phyloP scores from a whole-genome alignment of 2,888 invertebrate genomes.

The Margaritifera margaritifera region DNA sequence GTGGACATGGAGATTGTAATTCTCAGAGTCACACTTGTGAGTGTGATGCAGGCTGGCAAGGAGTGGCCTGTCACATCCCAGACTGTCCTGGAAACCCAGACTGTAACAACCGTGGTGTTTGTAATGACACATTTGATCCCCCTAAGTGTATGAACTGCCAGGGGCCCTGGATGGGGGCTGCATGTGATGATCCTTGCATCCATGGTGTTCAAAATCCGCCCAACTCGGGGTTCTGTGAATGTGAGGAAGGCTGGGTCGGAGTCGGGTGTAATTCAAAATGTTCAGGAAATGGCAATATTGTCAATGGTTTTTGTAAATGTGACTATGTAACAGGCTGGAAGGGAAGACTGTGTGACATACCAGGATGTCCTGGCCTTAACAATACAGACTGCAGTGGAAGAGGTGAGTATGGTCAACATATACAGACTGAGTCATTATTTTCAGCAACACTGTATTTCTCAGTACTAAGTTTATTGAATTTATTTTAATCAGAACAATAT shows the following conservation, averaged over 20 bases:
- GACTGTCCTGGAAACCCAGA: slow-evolving; percentile 54
- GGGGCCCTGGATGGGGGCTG: slow-evolving; percentile 53
- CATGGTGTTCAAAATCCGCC: slow-evolving; percentile 35
- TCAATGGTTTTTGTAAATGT: slow-evolving; percentile 45
- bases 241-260: slow-evolving; percentile 58
- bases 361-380: slow-evolving; percentile 59
- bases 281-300: slow-evolving; percentile 52
- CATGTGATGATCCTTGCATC: slow-evolving; percentile 55
- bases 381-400: slow-evolving; percentile 57
- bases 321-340: slow-evolving; percentile 57
- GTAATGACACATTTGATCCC: slow-evolving; percentile 42
- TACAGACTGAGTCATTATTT: no score
- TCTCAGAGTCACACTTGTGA: slow-evolving; percentile 42
- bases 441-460: no score
- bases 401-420: slow-evolving; percentile 33
- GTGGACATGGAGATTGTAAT: slow-evolving; percentile 56
- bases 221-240: slow-evolving; percentile 32
- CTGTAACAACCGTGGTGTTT: slow-evolving; percentile 48
- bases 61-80: slow-evolving; percentile 50
- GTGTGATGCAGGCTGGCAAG: slow-evolving; percentile 52
- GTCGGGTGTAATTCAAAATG: slow-evolving; percentile 60
- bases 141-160: slow-evolving; percentile 51
- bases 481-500: no score
- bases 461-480: no score
- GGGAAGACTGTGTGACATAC: slow-evolving; percentile 55